Percentiles rank a stretch among this genome's conserved stretches.
Evolutionary conservation across 2,888 invertebrate species (phyloP).

Genomic region (Aproaerema taeniolella): DNA sequence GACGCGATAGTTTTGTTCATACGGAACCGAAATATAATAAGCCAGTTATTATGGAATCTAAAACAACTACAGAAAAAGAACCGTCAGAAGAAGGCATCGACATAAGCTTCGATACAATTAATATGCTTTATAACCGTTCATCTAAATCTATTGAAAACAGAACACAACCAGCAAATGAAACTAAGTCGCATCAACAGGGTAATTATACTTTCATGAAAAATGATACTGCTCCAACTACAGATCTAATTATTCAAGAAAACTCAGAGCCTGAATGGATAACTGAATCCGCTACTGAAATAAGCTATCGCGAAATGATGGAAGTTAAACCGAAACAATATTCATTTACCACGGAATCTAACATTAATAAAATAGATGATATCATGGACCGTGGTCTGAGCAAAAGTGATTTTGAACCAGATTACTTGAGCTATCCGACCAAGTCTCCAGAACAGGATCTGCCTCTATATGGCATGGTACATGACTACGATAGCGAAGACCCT

Average conservation of each 20-base stretch:
- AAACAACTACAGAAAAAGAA: constrained; percentile 25
- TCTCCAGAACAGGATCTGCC: constrained; percentile 44
- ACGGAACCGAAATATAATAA: too few relatives aligned
- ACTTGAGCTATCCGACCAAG: constrained; percentile 49
- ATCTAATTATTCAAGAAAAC: constrained; percentile 16
- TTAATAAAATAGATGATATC: constrained; percentile 46
- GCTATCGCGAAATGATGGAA: constrained; percentile 42
- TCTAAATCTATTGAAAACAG: constrained; percentile 49
- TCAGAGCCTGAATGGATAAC: constrained; percentile 60
- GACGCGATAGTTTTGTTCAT: too few relatives aligned
- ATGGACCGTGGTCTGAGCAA: constrained; percentile 40
- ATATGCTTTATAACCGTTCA: constrained; percentile 51
- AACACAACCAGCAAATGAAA: constrained; percentile 19
- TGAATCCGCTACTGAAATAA: constrained; percentile 52
- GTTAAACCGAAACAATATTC: constrained; percentile 39
- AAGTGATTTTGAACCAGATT: constrained; percentile 64
- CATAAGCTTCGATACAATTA: constrained; percentile 56
- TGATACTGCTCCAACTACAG: constrained; percentile 9
- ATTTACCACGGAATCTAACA: constrained; percentile 42
- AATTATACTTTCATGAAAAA: too few relatives aligned
- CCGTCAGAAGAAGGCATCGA: constrained; percentile 37
- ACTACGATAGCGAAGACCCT: constrained; percentile 56
- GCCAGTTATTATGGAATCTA: too few relatives aligned
- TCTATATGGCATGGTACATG: constrained; percentile 49
- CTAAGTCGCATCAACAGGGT: too few relatives aligned